Conservation (phyloP, 2,888 invertebrate genomes). For the Spilosoma lubricipeda region DNA sequence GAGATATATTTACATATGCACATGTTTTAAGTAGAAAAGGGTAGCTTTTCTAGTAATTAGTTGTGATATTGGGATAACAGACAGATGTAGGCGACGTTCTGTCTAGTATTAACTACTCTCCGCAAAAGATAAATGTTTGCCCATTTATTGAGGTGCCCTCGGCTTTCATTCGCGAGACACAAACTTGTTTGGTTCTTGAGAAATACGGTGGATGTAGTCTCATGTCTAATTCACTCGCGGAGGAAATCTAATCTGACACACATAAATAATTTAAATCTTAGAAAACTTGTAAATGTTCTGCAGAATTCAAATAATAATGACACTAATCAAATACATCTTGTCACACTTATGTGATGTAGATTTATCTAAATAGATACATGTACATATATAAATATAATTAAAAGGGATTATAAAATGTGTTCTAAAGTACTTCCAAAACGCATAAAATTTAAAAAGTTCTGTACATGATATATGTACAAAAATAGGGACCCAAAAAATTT, state of each 20-base stretch:
- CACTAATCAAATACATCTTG: background rate
- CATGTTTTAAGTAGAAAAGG: conserved; percentile 13
- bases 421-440: too few species aligned
- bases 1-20: conserved; percentile 27
- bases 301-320: background rate
- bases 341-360: background rate
- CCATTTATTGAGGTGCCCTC: conserved; percentile 64
- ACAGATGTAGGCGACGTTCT: conserved; percentile 52
- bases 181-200: conserved; percentile 57
- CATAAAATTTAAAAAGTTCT: too few species aligned
- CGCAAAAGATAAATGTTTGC: conserved; percentile 64
- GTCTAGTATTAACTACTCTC: conserved; percentile 61
- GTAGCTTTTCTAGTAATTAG: conserved; percentile 27
- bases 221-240: conserved; percentile 18
- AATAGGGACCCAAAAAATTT: too few species aligned
- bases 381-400: too few species aligned
- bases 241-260: background rate
- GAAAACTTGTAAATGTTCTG: background rate
- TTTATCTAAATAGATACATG: too few species aligned
- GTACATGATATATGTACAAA: too few species aligned
- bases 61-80: conserved; percentile 30
- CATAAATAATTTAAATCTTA: background rate
- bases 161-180: conserved; percentile 56
- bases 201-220: conserved; percentile 53
- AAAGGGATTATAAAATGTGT: too few species aligned